Evolutionary conservation across 2,888 invertebrate genomes (phyloP), one percentile per base, ranked within the genome.

Genomic region (Rhogogaster chlorosoma): DNA sequence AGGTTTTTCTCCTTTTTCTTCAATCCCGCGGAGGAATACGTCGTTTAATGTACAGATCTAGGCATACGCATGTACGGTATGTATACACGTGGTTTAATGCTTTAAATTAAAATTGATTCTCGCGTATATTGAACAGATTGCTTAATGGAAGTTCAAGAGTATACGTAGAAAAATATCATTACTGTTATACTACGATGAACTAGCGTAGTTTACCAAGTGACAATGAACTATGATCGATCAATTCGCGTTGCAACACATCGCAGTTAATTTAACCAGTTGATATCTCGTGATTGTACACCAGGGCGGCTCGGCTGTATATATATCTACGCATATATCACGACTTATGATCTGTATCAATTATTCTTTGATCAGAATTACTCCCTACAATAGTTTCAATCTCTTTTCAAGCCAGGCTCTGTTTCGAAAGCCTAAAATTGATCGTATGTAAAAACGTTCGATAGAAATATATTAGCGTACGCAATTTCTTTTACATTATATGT

Each of bases 141-240:
- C 61, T 61, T 38, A 80, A 80, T 80, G 61, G 80, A 80, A 80
- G 80, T 80, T 80, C 80, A 80, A 80, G 80, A 80, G 80, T 80
- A 26, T 38, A 42, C 12, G n/a, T n/a, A 18, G 22, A 9, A 42
- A 42, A 22, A 73, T 73, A 73, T 22, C 15, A 18, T 26, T 45
- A 38, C 42, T 12, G n/a, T n/a, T n/a, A n/a, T n/a, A 38, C 80
- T 36, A 38, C 18, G 26, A 38, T 61, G 9, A 38, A 4, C 57
- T 42, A 26, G 64, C 36, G 67, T 42, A 83, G 45, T 9, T 9
- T 36, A 18, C 67, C 83, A 70, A 83, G 67, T 67, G 83, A 83
- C 83, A 83, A 67, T 83, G 83, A 83, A 64, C 83, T 83, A 64
- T 83, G 83, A 67, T 83, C 83, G 83, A 83, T 83, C 83, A 70